phyloP scores from a whole-genome alignment of 2,113 vertebrate genomes.

The Phodopus roborovskii region DNA sequence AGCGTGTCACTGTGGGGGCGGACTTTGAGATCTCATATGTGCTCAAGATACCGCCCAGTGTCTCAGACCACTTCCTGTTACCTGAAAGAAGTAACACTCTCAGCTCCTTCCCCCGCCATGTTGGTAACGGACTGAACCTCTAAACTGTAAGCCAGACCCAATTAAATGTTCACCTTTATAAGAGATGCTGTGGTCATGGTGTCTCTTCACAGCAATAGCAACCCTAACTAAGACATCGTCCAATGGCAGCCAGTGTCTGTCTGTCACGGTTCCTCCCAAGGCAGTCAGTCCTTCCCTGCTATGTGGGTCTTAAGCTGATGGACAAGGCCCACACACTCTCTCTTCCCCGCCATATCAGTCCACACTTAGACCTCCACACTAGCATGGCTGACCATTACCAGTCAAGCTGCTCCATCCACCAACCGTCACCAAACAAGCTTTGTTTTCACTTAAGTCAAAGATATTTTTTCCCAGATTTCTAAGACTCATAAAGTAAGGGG shows the following conservation, averaged over 20 bases:
- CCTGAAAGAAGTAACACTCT: no score
- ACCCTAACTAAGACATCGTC: not conserved
- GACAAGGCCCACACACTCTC: not conserved
- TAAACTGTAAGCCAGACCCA: no score
- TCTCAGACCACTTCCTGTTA: no score
- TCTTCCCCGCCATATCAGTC: not conserved
- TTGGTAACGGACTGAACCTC: no score
- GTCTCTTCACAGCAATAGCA: no score
- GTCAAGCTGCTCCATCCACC: not conserved
- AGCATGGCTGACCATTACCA: not conserved
- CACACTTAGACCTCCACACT: not conserved
- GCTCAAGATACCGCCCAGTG: no score
- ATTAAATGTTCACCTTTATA: no score
- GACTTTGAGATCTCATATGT: no score
- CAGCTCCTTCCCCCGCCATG: no score
- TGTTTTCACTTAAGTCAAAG: not conserved
- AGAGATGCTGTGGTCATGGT: no score
- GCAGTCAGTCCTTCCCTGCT: not conserved
- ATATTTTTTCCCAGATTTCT: not conserved
- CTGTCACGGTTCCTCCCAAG: not conserved
- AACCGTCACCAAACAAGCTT: not conserved
- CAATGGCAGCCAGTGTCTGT: not conserved
- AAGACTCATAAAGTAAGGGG: not conserved
- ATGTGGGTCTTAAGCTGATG: not conserved
- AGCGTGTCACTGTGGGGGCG: no score